Conservation (phyloP, 2,888 invertebrate species). For the Phortica okadai region DNA sequence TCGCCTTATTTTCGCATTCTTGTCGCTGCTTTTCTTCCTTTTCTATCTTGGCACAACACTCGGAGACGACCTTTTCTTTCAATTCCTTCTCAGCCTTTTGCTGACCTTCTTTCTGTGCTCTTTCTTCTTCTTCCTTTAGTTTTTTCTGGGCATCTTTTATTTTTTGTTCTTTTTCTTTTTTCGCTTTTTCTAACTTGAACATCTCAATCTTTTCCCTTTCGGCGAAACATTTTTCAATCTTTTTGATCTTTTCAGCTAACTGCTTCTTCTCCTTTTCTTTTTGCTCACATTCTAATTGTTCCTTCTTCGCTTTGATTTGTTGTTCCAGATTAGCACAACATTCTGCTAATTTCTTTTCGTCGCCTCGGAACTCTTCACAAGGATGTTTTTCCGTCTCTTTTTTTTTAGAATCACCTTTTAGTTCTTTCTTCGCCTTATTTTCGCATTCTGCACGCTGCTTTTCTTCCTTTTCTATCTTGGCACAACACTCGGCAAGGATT, state of each 20-base stretch:
- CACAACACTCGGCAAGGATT: not conserved
- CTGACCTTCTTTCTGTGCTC: not conserved
- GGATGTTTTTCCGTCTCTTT: not conserved
- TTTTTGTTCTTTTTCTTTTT: slow-evolving; percentile 64
- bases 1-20: not conserved
- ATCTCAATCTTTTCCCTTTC: not conserved
- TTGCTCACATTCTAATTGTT: not conserved
- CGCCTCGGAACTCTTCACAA: not conserved
- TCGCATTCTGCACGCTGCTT: not conserved
- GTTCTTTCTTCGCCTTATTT: slow-evolving; percentile 29
- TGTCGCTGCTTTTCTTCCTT: not conserved
- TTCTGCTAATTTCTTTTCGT: not conserved
- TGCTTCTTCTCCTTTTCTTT: not conserved
- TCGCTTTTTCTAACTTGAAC: slow-evolving; percentile 75
- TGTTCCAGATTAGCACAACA: not conserved
- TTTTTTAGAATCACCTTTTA: not conserved
- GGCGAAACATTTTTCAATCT: not conserved
- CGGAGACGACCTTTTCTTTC: not conserved
- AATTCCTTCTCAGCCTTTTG: not conserved
- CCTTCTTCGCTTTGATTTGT: not conserved
- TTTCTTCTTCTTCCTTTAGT: not conserved
- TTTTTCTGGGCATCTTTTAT: not conserved
- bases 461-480: not conserved
- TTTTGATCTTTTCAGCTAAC: too few relatives aligned
- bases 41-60: not conserved